These are phyloP conservation scores for Aporophyla nigra DNA, from an alignment of 2,888 invertebrate genomes.

Conservation along the genomic window DNA sequence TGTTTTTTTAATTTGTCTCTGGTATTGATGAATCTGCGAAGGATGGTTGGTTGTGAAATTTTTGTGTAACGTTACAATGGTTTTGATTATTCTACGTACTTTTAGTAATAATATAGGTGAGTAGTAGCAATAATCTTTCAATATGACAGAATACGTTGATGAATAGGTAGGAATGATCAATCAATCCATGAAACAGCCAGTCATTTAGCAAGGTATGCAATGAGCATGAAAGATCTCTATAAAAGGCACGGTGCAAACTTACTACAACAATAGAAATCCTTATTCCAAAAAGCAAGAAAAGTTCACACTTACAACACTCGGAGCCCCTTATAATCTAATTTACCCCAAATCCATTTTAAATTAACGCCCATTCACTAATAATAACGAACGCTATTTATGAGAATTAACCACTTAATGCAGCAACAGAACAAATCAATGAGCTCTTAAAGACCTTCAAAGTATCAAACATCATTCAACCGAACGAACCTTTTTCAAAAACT, in stretches of 20 bases:
- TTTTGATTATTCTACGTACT: conserved; percentile 13
- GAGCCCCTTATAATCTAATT: conserved; percentile 65
- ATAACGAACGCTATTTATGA: conserved; percentile 78
- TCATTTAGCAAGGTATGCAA: background rate
- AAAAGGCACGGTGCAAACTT: conserved; percentile 7
- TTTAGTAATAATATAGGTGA: conserved; percentile 20
- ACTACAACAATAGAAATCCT: conserved; percentile 9
- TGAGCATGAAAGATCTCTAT: background rate
- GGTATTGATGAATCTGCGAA: conserved; percentile 68
- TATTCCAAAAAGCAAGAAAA: conserved; percentile 25
- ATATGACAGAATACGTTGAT: background rate
- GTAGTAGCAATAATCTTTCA: background rate
- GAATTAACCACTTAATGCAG: conserved; percentile 85
- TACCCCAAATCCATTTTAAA: conserved; percentile 74
- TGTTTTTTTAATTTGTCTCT: conserved; percentile 69
- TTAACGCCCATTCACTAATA: conserved; percentile 74
- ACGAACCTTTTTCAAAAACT: conserved; percentile 78
- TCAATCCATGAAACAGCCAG: background rate
- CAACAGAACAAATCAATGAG: conserved; percentile 84
- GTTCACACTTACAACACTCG: conserved; percentile 35
- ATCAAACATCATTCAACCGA: conserved; percentile 80
- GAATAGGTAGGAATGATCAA: too few species aligned
- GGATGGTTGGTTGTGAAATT: conserved; percentile 62
- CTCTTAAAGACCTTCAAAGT: conserved; percentile 80
- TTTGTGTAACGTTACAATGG: conserved; percentile 42